Base-by-base conservation (phyloP, 1,140 invertebrate species). In the Pectinophora gossypiella region DNA sequence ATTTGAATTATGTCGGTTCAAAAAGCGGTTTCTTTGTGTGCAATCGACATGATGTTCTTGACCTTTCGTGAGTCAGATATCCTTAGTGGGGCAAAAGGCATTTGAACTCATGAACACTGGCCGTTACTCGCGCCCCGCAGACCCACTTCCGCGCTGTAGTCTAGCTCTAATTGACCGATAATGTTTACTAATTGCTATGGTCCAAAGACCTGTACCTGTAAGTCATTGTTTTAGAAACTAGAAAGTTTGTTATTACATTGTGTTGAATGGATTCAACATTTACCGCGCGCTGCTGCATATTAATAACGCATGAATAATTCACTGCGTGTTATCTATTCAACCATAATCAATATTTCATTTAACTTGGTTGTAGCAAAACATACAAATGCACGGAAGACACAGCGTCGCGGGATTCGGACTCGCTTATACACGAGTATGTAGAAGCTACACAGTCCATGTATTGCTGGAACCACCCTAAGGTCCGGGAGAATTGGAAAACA, bases 401-500 rank as follows among this genome's bases (percentile, higher is more conserved):
- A 32, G 90, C 92, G 49, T 95, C 94, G 18, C 85, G 93, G 70
- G 94, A 95, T 72, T 94, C 93, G 44, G 94, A 95, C 76, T 95
- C 94, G 0, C 88, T 95, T 13, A 95, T 95, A 58, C 93, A 94
- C 69, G 93, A 94, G 83, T 93, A 92, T 75, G 90, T 91, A 13
- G 89, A 91, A 70, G 85, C 90, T 22, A 89, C 89, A 51, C 90
- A 92, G 61, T 89, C 91, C 54, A 83, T 89, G 18, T 89, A 93
- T 54, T 95, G 94, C 89, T 95, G 94, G 89, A 91, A 91, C 38
- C 94, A 96, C 83, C 95, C 95, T 1, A 95, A 95, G 87, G 92
- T 96, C 19, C 84, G 91, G 60, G 94, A 96, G 73, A 95, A 96
- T 74, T 95, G 94, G 94, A 93, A 94, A 73, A 94, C 95, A 61